A percentile compares a stretch with the other conserved stretches of the same genome.
phyloP scores from a whole-genome alignment of 2,113 vertebrate species.

The Sigmodon hispidus region DNA sequence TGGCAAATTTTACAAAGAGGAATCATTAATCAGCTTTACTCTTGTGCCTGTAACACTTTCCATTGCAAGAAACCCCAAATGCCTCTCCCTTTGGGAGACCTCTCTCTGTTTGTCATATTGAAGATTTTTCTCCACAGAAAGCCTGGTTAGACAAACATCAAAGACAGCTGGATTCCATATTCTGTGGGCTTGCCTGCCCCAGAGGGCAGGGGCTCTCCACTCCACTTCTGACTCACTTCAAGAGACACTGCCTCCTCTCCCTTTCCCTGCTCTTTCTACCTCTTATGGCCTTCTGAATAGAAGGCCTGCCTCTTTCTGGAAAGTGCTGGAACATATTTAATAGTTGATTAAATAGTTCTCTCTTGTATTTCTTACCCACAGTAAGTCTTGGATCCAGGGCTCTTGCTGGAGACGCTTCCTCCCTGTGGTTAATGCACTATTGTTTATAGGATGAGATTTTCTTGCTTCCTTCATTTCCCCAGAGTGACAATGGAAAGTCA shows the following conservation, averaged over 20 bases:
- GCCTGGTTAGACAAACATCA: slow-evolving; percentile 11
- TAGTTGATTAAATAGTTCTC: neutral
- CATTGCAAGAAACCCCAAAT: slow-evolving; percentile 71
- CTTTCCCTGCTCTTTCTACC: neutral
- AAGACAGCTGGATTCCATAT: slow-evolving; percentile 38
- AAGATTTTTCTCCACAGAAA: slow-evolving; percentile 50
- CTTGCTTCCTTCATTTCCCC: slow-evolving; percentile 63
- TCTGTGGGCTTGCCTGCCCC: neutral
- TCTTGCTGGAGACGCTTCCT: neutral
- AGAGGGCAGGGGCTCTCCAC: neutral
- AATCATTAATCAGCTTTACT: slow-evolving; percentile 74
- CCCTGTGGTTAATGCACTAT: slow-evolving; percentile 40
- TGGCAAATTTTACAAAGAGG: slow-evolving; percentile 71
- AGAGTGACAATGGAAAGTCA: slow-evolving; percentile 59
- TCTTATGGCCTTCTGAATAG: neutral
- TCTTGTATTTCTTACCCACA: neutral
- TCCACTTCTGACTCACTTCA: neutral
- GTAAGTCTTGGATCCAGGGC: neutral
- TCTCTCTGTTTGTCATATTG: slow-evolving; percentile 62
- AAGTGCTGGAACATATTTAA: neutral
- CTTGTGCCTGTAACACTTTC: slow-evolving; percentile 69
- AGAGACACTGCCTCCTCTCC: neutral
- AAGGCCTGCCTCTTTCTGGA: neutral
- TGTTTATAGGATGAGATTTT: slow-evolving; percentile 52
- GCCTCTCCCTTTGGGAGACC: slow-evolving; percentile 67